phyloP scores from a whole-genome alignment of 2,113 vertebrate genomes.

The Percina caprodes region DNA sequence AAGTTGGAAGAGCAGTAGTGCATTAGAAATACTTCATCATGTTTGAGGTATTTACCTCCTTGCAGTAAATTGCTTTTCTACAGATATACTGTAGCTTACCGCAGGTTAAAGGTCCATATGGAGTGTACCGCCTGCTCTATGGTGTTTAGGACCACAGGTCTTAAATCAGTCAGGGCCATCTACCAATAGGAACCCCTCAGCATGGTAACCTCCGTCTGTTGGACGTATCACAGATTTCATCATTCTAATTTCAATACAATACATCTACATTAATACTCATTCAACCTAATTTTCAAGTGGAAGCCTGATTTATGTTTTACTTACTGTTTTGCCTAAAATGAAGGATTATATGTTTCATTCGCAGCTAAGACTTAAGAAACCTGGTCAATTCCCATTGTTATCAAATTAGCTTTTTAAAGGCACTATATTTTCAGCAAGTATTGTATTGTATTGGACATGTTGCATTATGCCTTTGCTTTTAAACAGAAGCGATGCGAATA shows the following conservation, averaged over 20 bases:
- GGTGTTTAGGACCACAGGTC: constrained; percentile 1
- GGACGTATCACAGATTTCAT: background rate
- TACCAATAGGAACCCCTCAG: background rate
- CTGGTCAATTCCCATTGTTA: background rate
- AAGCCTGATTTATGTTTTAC: background rate
- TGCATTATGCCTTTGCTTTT: too few species aligned
- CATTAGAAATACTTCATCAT: constrained; percentile 7
- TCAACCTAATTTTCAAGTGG: background rate
- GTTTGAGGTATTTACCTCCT: constrained; percentile 7
- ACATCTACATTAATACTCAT: background rate
- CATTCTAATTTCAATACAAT: background rate
- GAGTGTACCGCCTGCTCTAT: constrained; percentile 29
- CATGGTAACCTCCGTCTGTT: background rate
- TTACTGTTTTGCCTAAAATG: background rate
- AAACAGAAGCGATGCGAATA: too few species aligned
- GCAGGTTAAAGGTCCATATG: constrained; percentile 29
- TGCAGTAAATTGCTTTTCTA: background rate
- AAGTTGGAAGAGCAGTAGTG: background rate
- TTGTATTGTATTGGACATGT: too few species aligned
- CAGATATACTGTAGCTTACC: background rate
- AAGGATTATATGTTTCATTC: background rate
- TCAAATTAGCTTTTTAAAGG: background rate
- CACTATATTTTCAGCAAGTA: background rate
- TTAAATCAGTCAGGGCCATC: constrained; percentile 1
- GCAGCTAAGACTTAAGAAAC: background rate